Conservation (phyloP, 2,797 vertebrate genomes). For the Cyprinodon diabolis region DNA sequence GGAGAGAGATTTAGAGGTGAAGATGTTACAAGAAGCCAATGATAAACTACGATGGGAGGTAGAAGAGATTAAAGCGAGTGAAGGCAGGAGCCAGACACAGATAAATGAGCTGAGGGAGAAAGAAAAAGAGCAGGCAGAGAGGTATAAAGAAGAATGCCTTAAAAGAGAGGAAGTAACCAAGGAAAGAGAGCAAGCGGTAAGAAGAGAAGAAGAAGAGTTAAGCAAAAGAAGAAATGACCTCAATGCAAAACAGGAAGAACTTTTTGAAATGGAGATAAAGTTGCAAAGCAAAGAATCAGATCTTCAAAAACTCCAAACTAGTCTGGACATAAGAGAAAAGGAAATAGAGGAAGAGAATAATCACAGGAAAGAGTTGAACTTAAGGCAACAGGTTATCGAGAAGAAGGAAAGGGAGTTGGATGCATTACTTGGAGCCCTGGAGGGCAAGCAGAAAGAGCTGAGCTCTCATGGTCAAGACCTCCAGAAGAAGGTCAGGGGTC, state of each 20-base stretch:
- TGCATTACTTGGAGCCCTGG: slow-evolving; percentile 45
- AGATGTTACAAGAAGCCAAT: slow-evolving; percentile 35
- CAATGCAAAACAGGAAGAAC: slow-evolving; percentile 27
- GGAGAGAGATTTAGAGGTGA: slow-evolving; percentile 45
- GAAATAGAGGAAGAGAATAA: slow-evolving; percentile 27
- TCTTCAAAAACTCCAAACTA: slow-evolving; percentile 25
- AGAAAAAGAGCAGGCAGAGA: slow-evolving; percentile 13
- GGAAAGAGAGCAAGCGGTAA: slow-evolving; percentile 36
- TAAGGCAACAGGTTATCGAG: slow-evolving; percentile 15
- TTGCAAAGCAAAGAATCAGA: slow-evolving; percentile 48
- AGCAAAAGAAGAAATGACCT: slow-evolving; percentile 5
- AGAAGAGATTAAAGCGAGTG: slow-evolving; percentile 34
- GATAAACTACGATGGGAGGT: slow-evolving; percentile 39
- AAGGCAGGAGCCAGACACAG: slow-evolving; percentile 29
- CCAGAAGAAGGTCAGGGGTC: slow-evolving; percentile 71
- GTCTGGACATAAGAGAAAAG: slow-evolving; percentile 34
- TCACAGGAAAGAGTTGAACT: neutral
- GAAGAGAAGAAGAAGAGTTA: slow-evolving; percentile 25
- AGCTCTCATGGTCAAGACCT: slow-evolving; percentile 65
- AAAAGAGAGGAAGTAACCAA: slow-evolving; percentile 24
- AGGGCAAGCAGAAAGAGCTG: slow-evolving; percentile 61
- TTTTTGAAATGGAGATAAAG: slow-evolving; percentile 27
- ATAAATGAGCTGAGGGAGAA: slow-evolving; percentile 46
- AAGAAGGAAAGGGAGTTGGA: slow-evolving; percentile 55
- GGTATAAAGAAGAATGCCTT: slow-evolving; percentile 15